Percentiles rank a stretch among this genome's conserved stretches.
Conservation (phyloP, 2,113 vertebrate genomes). For the Baryphthengus martii region DNA sequence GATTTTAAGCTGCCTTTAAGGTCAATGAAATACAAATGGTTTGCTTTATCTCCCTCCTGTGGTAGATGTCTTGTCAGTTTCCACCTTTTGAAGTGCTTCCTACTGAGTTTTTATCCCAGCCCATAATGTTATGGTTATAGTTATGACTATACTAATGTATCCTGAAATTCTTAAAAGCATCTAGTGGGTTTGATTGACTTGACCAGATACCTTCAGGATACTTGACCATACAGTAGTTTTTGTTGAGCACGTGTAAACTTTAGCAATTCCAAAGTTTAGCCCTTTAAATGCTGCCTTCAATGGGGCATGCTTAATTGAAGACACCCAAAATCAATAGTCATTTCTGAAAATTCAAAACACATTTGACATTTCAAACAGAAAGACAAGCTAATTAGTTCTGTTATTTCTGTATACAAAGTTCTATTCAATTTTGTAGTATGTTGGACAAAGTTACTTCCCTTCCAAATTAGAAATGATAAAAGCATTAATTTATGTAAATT, state of each 20-base stretch:
- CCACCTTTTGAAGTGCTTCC: neutral
- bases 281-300: neutral
- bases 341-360: neutral
- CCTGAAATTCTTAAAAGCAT: neutral
- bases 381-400: neutral
- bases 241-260: neutral
- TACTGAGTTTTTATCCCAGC: neutral
- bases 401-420: neutral
- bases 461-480: neutral
- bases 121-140: neutral
- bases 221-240: neutral
- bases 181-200: neutral
- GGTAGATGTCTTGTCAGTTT: neutral
- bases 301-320: neutral
- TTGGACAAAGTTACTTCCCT: neutral
- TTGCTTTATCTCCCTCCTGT: neutral
- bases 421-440: slow-evolving; percentile 2
- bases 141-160: neutral
- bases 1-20: neutral
- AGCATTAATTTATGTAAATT: slow-evolving; percentile 19
- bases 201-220: neutral
- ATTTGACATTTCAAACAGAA: neutral
- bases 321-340: neutral
- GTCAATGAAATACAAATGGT: neutral
- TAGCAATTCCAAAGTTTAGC: neutral